Evolutionary conservation across 2,888 invertebrate species (phyloP).

Genomic region (Leptogaster cylindrica): DNA sequence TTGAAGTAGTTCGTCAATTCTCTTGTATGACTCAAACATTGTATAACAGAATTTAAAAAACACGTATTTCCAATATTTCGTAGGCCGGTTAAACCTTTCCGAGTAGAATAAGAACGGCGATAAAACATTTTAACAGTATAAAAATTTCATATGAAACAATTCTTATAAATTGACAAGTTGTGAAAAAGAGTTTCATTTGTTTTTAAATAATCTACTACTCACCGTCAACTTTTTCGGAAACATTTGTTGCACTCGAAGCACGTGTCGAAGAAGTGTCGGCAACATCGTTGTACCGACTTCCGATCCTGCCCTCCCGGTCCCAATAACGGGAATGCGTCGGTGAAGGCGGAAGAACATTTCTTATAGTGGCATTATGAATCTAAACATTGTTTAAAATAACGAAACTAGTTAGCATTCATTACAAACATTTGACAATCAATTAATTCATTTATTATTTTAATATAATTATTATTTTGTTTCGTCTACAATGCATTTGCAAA

Average conservation of each 20-base stretch:
- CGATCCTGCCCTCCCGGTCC: slow-evolving; percentile 58
- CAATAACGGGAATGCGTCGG: slow-evolving; percentile 58
- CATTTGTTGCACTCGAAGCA: slow-evolving; percentile 51
- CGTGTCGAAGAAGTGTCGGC: slow-evolving; percentile 52
- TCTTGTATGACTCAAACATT: slow-evolving; percentile 61
- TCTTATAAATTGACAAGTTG: too few species aligned
- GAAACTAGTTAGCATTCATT: too few species aligned
- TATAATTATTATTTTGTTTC: not conserved
- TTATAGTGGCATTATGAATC: slow-evolving; percentile 55
- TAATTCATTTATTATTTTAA: slow-evolving; percentile 42
- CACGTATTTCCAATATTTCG: slow-evolving; percentile 85
- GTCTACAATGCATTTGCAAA: slow-evolving; percentile 19
- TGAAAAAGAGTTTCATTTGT: slow-evolving; percentile 28
- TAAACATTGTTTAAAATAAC: slow-evolving; percentile 44
- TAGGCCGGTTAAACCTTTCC: slow-evolving; percentile 80
- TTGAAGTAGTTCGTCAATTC: slow-evolving; percentile 61
- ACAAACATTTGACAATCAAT: too few species aligned
- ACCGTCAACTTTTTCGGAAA: too few species aligned
- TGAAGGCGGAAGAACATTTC: slow-evolving; percentile 59
- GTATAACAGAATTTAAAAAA: slow-evolving; percentile 63
- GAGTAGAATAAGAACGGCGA: not conserved
- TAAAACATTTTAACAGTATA: too few species aligned
- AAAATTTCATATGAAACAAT: too few species aligned
- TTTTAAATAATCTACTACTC: not conserved
- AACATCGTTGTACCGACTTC: slow-evolving; percentile 40